Percentiles rank a stretch among this genome's conserved stretches.
Conservation (phyloP, 2,797 vertebrate genomes). For the Brachyrhaphis roseni region DNA sequence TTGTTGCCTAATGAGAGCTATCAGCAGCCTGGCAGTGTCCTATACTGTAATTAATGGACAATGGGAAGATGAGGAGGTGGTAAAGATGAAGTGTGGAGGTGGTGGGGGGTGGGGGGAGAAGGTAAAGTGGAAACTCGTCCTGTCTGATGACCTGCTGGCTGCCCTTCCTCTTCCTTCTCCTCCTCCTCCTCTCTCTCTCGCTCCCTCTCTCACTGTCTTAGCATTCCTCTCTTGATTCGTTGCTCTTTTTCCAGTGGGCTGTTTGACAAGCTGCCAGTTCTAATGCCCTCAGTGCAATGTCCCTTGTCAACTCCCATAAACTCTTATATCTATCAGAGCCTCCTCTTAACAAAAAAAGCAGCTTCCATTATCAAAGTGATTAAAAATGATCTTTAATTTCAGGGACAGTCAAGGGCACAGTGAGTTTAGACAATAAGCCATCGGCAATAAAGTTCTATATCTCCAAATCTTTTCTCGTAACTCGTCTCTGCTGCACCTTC, state of each 20-base stretch:
- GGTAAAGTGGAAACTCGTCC: conserved; percentile 48
- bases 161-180: conserved; percentile 24
- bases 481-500: conserved; percentile 4
- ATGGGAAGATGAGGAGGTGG: conserved; percentile 51
- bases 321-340: conserved; percentile 81
- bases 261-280: conserved; percentile 86
- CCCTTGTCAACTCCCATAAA: conserved; percentile 84
- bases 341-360: conserved; percentile 75
- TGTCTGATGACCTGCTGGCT: conserved; percentile 61
- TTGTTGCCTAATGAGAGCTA: conserved; percentile 70
- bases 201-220: conserved; percentile 36
- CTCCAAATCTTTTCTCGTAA: conserved; percentile 40
- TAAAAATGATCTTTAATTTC: conserved; percentile 83
- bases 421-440: conserved; percentile 67
- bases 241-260: conserved; percentile 79
- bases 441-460: conserved; percentile 50
- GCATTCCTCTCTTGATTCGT: conserved; percentile 73
- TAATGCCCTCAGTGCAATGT: conserved; percentile 83
- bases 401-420: conserved; percentile 71
- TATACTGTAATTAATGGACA: conserved; percentile 68
- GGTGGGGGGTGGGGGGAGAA: conserved; percentile 9
- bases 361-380: conserved; percentile 83
- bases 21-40: conserved; percentile 56
- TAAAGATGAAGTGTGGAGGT: conserved; percentile 36
- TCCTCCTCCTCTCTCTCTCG: not conserved